These are phyloP conservation scores for Falco rusticolus DNA, from an alignment of 2,797 vertebrate genomes.

Conservation along the genomic window DNA sequence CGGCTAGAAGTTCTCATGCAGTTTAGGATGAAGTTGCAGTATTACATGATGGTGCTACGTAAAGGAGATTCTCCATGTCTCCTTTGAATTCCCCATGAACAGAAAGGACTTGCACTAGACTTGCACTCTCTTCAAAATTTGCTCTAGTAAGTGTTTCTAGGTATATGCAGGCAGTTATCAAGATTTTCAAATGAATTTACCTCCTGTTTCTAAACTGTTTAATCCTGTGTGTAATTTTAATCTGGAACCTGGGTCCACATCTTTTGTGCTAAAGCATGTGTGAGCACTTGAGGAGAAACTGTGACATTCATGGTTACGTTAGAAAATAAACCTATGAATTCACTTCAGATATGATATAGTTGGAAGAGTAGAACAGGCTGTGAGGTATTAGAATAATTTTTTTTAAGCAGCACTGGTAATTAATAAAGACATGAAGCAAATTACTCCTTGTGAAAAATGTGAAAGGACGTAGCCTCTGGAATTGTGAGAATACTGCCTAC, in stretches of 20 bases:
- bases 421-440: neutral
- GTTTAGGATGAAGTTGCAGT: neutral
- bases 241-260: neutral
- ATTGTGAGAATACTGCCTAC: neutral
- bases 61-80: neutral
- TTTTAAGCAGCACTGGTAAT: neutral
- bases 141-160: neutral
- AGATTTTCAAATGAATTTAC: neutral
- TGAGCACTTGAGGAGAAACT: neutral
- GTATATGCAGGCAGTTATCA: neutral
- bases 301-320: neutral
- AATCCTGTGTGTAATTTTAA: neutral
- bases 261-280: neutral
- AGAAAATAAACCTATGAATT: neutral
- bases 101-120: neutral
- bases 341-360: neutral
- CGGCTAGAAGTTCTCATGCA: neutral
- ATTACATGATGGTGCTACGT: neutral
- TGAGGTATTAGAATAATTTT: neutral
- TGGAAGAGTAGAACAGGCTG: neutral
- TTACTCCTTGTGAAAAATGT: neutral
- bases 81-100: neutral
- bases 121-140: neutral
- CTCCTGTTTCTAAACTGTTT: neutral
- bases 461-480: neutral